phyloP scores from a whole-genome alignment of 2,797 vertebrate genomes.

The Schizopygopsis pylzovi region DNA sequence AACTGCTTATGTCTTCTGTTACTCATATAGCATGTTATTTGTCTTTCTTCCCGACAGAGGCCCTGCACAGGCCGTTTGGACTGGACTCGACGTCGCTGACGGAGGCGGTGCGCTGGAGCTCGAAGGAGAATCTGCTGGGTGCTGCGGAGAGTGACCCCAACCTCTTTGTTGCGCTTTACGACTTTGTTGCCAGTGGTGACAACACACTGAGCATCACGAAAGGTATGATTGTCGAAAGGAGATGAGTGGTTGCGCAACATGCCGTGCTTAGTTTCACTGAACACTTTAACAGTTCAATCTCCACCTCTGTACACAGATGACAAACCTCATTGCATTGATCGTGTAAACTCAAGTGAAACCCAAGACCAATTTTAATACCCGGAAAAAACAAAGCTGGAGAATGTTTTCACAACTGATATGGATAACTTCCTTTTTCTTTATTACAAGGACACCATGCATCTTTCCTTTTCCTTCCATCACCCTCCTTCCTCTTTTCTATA shows the following conservation, averaged over 20 bases:
- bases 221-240: conserved; percentile 78
- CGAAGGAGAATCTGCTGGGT: conserved; percentile 97
- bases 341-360: neutral
- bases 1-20: neutral
- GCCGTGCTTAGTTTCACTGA: neutral
- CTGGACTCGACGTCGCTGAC: conserved; percentile 92
- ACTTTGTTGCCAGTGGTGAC: conserved; percentile 99
- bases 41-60: conserved; percentile 80
- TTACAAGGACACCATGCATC: conserved; percentile 8
- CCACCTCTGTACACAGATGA: neutral
- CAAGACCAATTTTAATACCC: neutral
- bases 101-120: conserved; percentile 98
- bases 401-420: conserved; percentile 1
- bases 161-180: conserved; percentile 99
- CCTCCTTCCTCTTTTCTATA: neutral
- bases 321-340: neutral
- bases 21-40: neutral
- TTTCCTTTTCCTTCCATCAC: conserved; percentile 10
- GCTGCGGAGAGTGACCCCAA: conserved; percentile 97
- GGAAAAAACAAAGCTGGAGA: neutral
- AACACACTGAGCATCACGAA: conserved; percentile 99
- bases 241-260: neutral
- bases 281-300: neutral
- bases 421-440: conserved; percentile 20
- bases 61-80: conserved; percentile 91